These are phyloP conservation scores for Riparia riparia DNA, from an alignment of 2,113 vertebrate genomes.

Conservation along the genomic window DNA sequence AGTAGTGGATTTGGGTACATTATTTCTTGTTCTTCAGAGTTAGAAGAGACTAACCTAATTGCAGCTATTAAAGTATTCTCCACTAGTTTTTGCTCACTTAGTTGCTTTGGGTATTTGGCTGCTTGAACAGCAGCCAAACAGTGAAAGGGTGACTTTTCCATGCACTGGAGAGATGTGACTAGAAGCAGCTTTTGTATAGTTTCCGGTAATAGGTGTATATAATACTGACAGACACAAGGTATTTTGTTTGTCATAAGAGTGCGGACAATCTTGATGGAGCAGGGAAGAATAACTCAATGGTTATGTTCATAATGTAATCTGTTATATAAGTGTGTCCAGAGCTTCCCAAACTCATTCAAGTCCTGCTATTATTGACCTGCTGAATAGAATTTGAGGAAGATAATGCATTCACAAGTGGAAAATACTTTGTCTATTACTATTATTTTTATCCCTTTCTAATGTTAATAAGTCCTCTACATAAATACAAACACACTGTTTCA, in stretches of 20 bases:
- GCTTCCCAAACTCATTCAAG: background rate
- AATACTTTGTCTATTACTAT: background rate
- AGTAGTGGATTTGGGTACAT: background rate
- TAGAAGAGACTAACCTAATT: background rate
- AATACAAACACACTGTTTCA: background rate
- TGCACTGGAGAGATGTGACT: background rate
- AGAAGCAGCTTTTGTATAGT: background rate
- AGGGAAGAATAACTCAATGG: background rate
- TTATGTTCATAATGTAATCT: background rate
- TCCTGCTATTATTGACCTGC: background rate
- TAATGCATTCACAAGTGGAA: background rate
- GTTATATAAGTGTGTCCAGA: background rate
- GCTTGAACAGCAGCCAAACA: background rate
- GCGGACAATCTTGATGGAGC: background rate
- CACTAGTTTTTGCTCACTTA: background rate
- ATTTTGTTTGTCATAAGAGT: background rate
- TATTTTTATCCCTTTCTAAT: background rate
- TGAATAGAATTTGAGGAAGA: background rate
- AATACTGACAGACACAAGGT: background rate
- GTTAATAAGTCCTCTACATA: background rate
- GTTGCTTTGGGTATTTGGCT: background rate
- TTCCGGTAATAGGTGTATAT: background rate
- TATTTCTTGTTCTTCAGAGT: background rate
- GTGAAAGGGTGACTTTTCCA: background rate
- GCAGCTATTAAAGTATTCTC: background rate